Evolutionary conservation across 2,113 vertebrate species (phyloP), one percentile per base, ranked within the genome.

Genomic region (Polypterus senegalus): DNA sequence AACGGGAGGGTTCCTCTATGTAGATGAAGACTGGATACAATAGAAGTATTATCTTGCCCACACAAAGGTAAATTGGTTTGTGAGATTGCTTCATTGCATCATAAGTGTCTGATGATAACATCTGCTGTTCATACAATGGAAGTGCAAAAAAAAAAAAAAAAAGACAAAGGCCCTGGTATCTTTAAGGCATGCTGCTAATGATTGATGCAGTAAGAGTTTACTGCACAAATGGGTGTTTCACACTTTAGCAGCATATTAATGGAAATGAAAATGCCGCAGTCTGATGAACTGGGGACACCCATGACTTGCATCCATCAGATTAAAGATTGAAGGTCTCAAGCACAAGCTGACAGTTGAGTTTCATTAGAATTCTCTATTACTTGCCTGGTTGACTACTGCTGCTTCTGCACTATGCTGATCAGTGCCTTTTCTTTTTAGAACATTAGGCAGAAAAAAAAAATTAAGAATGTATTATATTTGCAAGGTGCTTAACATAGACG

Each of bases 111-210:
- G 83, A 86, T 83, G 79, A 77, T 82, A 83, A 75, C 81, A 85
- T 83, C 77, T 74, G 81, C 79, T 85, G 77, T 78, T 81, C 83
- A 82, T 80, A 73, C 76, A 82, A 78, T 82, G 78, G 83, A 74
- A 81, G 79, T 82, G 82, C 86, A 77, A 83, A 69, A 27, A 27
- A 27, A 27, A 27, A 27, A 27, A 27, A 27, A 27, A 27, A 66
- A 70, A 86, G 80, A 86, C 76, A 83, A 84, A 80, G 84, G 84
- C 82, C 84, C 84, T 84, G 83, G 74, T 83, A 80, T 72, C 83
- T 82, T 80, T 78, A 86, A 82, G 84, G 78, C 77, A 75, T 73
- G 75, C 81, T 80, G 80, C 76, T 82, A 77, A 79, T 80, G 77
- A 84, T 76, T 79, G 79, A 80, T 78, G 51, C 10, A 52, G 10